Evolutionary conservation across 2,888 invertebrate species (phyloP).

Genomic region (Tineola bisselliella): DNA sequence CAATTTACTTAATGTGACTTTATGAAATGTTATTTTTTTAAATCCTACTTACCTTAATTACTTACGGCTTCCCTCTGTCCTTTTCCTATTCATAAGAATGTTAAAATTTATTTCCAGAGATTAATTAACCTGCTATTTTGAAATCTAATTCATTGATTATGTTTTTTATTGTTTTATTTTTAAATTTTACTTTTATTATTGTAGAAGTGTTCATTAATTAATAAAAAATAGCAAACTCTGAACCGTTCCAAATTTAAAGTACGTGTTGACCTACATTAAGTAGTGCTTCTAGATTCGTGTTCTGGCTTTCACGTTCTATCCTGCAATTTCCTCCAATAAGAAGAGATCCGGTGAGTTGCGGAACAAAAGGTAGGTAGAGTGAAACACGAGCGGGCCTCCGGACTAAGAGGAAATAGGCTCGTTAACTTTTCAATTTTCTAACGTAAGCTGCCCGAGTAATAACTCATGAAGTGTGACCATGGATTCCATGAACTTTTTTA

Average conservation of each 20-base stretch:
- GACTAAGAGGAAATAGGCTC: constrained; percentile 40
- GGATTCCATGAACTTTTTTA: background rate
- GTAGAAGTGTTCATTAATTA: too few species aligned
- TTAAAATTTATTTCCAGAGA: background rate
- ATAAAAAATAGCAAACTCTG: background rate
- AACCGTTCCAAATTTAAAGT: background rate
- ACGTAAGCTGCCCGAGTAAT: constrained; percentile 30
- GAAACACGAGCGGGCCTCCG: constrained; percentile 29
- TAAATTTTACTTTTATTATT: too few species aligned
- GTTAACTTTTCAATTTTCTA: constrained; percentile 64
- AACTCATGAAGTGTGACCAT: constrained; percentile 4
- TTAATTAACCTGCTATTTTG: too few species aligned
- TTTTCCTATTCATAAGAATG: background rate
- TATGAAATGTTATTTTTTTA: constrained; percentile 19
- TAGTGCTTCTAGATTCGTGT: background rate
- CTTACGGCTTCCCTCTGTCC: background rate
- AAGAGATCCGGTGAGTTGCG: constrained; percentile 15
- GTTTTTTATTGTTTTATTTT: too few species aligned
- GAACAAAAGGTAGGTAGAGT: constrained; percentile 48
- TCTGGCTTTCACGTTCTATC: background rate
- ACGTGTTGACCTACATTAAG: background rate
- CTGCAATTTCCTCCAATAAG: background rate
- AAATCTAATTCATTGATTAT: too few species aligned
- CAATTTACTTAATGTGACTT: constrained; percentile 27
- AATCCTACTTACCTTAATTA: background rate